phyloP scores from a whole-genome alignment of 2,888 invertebrate species.

The Neoaliturus tenellus region DNA sequence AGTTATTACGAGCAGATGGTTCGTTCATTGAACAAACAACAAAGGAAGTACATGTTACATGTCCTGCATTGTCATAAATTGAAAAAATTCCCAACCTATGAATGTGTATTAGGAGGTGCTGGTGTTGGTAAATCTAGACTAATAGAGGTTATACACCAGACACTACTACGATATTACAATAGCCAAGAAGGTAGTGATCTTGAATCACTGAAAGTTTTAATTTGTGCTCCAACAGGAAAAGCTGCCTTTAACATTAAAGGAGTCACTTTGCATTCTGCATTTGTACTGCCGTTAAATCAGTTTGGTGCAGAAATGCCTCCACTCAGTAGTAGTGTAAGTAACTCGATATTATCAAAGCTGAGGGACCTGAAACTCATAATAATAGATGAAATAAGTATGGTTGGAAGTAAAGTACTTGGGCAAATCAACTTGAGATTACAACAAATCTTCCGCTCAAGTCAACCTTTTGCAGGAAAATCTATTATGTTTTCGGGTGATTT shows the following conservation, averaged over 20 bases:
- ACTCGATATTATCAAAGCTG: conserved; percentile 58
- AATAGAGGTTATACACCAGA: conserved; percentile 61
- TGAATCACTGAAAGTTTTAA: conserved; percentile 48
- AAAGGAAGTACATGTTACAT: too few species aligned
- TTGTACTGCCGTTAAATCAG: conserved; percentile 60
- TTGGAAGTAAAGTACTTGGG: too few species aligned
- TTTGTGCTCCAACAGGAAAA: conserved; percentile 64
- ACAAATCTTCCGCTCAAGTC: too few species aligned
- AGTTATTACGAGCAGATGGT: background rate
- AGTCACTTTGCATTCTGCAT: conserved; percentile 61
- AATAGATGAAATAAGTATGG: too few species aligned
- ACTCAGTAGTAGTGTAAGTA: conserved; percentile 52
- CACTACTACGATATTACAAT: conserved; percentile 56
- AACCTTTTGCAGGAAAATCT: conserved; percentile 59
- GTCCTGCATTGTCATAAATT: background rate
- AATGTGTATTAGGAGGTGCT: background rate
- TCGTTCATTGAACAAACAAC: background rate
- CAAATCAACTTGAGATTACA: too few species aligned
- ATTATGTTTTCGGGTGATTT: too few species aligned
- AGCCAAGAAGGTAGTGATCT: conserved; percentile 34
- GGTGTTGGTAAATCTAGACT: conserved; percentile 57
- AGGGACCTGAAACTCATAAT: conserved; percentile 60
- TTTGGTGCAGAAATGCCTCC: conserved; percentile 46
- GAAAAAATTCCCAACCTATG: background rate
- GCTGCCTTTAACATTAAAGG: conserved; percentile 61